Base-by-base conservation (phyloP, 2,888 invertebrate genomes). In the Cephus pygmeus region DNA sequence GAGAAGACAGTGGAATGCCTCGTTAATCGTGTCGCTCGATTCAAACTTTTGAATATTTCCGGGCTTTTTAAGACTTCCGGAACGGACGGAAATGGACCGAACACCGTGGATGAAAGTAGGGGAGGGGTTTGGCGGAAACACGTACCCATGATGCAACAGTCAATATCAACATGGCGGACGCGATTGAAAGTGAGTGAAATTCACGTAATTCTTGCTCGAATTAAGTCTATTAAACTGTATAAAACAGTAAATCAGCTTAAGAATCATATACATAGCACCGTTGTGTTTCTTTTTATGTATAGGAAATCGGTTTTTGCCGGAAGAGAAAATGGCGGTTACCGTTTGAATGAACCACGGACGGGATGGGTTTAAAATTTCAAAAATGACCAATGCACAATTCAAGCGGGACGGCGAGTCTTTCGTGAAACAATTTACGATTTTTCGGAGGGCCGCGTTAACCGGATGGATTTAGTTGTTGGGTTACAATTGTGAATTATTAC, bases 161-260 rank as follows among this genome's bases (percentile, higher is more conserved):
- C 90, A 88, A 93, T 93, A 93, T 94, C 95, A 95, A 95, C 93
- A 96, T 96, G 95, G 95, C 95, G 94, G 95, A 95, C 93, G 93
- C 94, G 94, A 94, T 95, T 93, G 94, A 95, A 95, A 95, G 95
- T 95, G 93, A 95, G 95, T 94, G 93, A 92, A 92, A 89, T 92
- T 92, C 92, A 89, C 88, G 88, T 91, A 87, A 91, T 89, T 89
- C 84, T 86, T 85, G 81, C 76, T 79, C 79, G 83, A 87, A 86
- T 86, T 84, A 82, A 81, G 77, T 80, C 69, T 77, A 80, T 79
- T 79, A 83, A 80, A 36, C 69, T 75, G 40, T 69, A 23, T 40
- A 73, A 81, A 83, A 83, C 73, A 69, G 56, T 69, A 79, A 81
- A 79, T n/a, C 69, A 79, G 73, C 79, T 81, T 81, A 80, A 56